Base-by-base conservation (phyloP, 2,888 invertebrate genomes). In the Lutraria lutraria region DNA sequence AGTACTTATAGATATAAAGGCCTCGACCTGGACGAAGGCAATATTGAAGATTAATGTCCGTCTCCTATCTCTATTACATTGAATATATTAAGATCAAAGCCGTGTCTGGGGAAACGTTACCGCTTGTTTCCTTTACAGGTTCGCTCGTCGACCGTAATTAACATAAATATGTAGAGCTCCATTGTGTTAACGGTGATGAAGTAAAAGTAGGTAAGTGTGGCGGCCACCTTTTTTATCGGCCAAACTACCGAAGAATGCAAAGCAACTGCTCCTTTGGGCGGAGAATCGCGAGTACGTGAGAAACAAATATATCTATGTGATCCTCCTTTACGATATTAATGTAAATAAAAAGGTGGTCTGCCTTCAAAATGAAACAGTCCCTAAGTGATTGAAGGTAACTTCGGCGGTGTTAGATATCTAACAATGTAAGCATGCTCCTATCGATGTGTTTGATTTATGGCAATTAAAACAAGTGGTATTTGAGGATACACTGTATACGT, bases 241-340 rank as follows among this genome's bases (percentile, higher is more conserved):
- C 53, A 31, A 34, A 86, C 53, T 89, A 89, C 89, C 25, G 79
- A 89, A 89, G 89, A 83, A 89, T 89, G 89, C 80, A 10, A n/a
- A 21, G 25, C 34, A 19, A 53, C 76, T 86, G 85, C 34, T 54
- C 76, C 29, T 21, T 43, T 52, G 68, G 89, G 86, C 86, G 72
- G 89, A 86, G 83, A 86, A 83, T 81, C 29, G 81, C 54, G 76
- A 85, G 85, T 88, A 82, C 76, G 54, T 53, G 88, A 83, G 81
- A 86, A 89, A 76, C 15, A 76, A 31, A 76, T 76, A 76, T 16
- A 19, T 76, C 76, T 21, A 34, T 13, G 76, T 16, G 76, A 76
- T 31, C 76, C 76, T 13, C 76, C 76, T 31, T 16, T 60, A 82
- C 53, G 76, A 76, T 29, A 83, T 79, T 83, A 52, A 60, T 21